Conservation (phyloP, 30 jellyfish, hydroid and myxozoan genomes). For the Phacellophora camtschatica region DNA sequence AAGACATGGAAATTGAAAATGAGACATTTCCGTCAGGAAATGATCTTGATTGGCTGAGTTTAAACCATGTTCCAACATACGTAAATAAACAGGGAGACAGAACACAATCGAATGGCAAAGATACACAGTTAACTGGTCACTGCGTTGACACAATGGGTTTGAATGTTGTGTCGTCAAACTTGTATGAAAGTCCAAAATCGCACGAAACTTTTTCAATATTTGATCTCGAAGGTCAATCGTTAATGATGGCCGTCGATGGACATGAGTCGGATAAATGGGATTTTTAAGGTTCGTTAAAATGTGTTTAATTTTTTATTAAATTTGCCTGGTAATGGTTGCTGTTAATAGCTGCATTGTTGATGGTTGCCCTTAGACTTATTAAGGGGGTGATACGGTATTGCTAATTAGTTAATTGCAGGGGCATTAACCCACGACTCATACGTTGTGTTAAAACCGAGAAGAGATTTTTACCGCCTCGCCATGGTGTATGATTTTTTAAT, state of each 20-base stretch:
- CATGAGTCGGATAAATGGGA: constrained; percentile 59
- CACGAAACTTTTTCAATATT: constrained; percentile 46
- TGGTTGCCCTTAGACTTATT: too few species aligned
- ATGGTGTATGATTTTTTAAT: too few species aligned
- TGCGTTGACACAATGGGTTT: neutral
- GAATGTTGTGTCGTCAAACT: constrained; percentile 22
- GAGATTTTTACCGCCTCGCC: too few species aligned
- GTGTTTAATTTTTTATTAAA: too few species aligned
- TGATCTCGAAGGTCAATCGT: constrained; percentile 39
- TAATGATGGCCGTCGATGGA: constrained; percentile 45
- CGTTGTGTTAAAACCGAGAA: too few species aligned
- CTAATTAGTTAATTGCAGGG: too few species aligned
- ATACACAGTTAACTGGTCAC: neutral
- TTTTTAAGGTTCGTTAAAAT: constrained; percentile 25
- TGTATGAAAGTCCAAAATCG: constrained; percentile 35
- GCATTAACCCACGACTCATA: too few species aligned
- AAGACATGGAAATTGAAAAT: constrained; percentile 54
- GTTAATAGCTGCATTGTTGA: too few species aligned
- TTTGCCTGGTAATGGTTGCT: too few species aligned
- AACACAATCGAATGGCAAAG: neutral
- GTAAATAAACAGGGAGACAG: neutral
- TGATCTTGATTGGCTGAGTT: constrained; percentile 62
- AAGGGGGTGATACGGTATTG: too few species aligned
- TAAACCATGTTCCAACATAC: neutral
- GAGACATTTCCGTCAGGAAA: neutral